A percentile compares a stretch with the other conserved stretches of the same genome.
Evolutionary conservation across 2,888 invertebrate genomes (phyloP).

Genomic region (Drosophila mettleri): DNA sequence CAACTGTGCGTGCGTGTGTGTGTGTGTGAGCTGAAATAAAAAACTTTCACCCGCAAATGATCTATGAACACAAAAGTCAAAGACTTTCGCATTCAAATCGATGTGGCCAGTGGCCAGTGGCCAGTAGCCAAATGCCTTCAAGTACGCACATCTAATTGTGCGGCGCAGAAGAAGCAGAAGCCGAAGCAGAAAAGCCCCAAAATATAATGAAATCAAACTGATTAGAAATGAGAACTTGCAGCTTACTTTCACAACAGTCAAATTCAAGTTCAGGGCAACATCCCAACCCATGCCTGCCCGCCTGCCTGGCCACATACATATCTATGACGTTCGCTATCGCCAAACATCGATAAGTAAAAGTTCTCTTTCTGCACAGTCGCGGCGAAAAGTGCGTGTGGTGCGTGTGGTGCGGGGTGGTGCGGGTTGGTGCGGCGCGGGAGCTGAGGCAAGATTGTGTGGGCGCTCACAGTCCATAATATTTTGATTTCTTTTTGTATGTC

Average conservation of each 20-base stretch:
- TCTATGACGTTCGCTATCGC: conserved; percentile 45
- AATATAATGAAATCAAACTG: conserved; percentile 30
- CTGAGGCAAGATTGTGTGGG: conserved; percentile 37
- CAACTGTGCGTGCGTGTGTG: background rate
- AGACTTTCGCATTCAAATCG: conserved; percentile 49
- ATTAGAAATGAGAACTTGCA: conserved; percentile 62
- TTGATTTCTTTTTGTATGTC: conserved; percentile 80
- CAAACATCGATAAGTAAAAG: conserved; percentile 40
- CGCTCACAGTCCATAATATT: conserved; percentile 53
- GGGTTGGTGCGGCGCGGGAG: too few species aligned
- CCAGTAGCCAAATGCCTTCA: conserved; percentile 39
- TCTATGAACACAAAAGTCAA: conserved; percentile 61
- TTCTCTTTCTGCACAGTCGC: conserved; percentile 21
- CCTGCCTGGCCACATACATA: background rate
- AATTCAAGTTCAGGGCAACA: conserved; percentile 74
- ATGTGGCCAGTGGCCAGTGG: conserved; percentile 36
- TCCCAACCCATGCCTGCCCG: conserved; percentile 11
- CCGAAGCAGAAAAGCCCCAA: conserved; percentile 1
- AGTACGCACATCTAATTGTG: conserved; percentile 68
- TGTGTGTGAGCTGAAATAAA: conserved; percentile 48
- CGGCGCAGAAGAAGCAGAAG: conserved; percentile 4
- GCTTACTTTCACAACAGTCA: conserved; percentile 64
- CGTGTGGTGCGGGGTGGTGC: background rate
- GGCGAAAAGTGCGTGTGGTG: conserved; percentile 31
- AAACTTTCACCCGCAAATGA: conserved; percentile 78